These are phyloP conservation scores for Cenopis cana DNA, from an alignment of 2,888 invertebrate species.

Conservation along the genomic window DNA sequence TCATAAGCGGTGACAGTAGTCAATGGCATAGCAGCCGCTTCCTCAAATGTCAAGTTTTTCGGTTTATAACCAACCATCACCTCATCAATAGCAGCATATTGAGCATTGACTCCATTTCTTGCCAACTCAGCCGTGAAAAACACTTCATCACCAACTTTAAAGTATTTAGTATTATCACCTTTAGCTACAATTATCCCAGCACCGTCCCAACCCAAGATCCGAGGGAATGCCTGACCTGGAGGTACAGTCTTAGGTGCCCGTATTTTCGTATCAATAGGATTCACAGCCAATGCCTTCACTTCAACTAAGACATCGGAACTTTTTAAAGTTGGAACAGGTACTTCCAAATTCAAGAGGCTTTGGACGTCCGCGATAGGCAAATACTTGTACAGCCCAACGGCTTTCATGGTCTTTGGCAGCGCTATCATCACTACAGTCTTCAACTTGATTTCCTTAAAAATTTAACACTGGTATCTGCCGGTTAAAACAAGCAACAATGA, in stretches of 20 bases:
- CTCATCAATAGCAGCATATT: conserved; percentile 71
- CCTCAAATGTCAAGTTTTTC: conserved; percentile 68
- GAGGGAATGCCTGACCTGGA: conserved; percentile 58
- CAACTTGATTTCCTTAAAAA: conserved; percentile 1
- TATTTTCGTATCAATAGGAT: conserved; percentile 74
- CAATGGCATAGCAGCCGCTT: conserved; percentile 78
- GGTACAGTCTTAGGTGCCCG: conserved; percentile 69
- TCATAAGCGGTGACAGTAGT: conserved; percentile 73
- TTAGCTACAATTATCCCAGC: conserved; percentile 70
- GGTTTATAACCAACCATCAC: conserved; percentile 69
- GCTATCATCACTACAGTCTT: conserved; percentile 49
- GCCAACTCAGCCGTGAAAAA: conserved; percentile 70
- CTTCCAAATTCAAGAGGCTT: conserved; percentile 71
- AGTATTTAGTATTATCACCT: conserved; percentile 60
- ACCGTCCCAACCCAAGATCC: conserved; percentile 76
- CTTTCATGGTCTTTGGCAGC: conserved; percentile 74
- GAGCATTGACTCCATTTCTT: conserved; percentile 72
- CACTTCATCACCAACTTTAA: conserved; percentile 73
- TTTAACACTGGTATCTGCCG: conserved; percentile 4
- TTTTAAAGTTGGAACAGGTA: conserved; percentile 62
- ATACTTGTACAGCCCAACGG: conserved; percentile 76
- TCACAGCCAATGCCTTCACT: conserved; percentile 74
- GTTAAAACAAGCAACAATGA: conserved; percentile 12
- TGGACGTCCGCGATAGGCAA: conserved; percentile 68
- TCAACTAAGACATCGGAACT: conserved; percentile 70